These are phyloP conservation scores for Manis javanica DNA, from an alignment of 2,797 vertebrate genomes.

Conservation along the genomic window DNA sequence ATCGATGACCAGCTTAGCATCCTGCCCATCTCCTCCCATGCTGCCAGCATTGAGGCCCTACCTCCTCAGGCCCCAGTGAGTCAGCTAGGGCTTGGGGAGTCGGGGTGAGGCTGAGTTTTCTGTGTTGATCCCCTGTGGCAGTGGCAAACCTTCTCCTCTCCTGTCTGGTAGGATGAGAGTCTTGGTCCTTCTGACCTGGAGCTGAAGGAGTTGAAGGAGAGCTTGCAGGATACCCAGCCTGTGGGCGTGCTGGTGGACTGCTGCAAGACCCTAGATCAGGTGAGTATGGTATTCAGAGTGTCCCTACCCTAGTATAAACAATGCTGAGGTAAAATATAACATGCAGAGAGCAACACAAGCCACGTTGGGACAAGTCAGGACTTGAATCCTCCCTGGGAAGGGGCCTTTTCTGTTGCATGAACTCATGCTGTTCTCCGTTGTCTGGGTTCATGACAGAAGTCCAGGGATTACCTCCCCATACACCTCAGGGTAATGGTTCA, in stretches of 20 bases:
- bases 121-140: rapidly evolving
- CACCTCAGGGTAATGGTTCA: neutral
- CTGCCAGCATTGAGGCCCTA: conserved; percentile 92
- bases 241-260: conserved; percentile 96
- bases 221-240: conserved; percentile 96
- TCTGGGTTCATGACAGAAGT: neutral
- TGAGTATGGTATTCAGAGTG: conserved; percentile 66
- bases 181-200: conserved; percentile 91
- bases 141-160: neutral
- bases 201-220: conserved; percentile 95
- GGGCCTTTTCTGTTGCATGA: neutral
- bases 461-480: too few species aligned
- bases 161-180: conserved; percentile 88
- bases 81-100: neutral
- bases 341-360: rapidly evolving
- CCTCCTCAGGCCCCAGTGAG: conserved; percentile 93
- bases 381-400: neutral
- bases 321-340: rapidly evolving
- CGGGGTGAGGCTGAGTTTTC: neutral
- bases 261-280: conserved; percentile 98
- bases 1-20: conserved; percentile 98
- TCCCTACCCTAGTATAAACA: rapidly evolving
- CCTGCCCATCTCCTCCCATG: conserved; percentile 95
- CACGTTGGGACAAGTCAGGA: neutral
- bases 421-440: rapidly evolving